These are phyloP conservation scores for Brassicogethes aeneus DNA, from an alignment of 2,888 invertebrate species.

Conservation along the genomic window DNA sequence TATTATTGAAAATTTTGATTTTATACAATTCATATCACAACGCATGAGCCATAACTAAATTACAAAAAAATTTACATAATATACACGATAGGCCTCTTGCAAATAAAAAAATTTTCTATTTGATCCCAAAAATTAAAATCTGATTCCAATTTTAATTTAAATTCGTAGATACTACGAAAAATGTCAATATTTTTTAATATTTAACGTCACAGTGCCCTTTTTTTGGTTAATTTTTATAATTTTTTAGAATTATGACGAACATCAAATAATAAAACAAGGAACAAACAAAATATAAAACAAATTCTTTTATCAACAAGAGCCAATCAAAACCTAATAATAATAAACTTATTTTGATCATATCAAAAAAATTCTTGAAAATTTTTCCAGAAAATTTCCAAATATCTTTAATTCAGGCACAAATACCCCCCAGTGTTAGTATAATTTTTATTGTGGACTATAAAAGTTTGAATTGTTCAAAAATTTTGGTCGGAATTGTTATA, in stretches of 20 bases:
- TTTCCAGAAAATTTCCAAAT: neutral
- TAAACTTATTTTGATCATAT: neutral
- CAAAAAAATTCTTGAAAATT: neutral
- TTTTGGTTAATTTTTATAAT: too few species aligned
- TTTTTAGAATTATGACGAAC: neutral
- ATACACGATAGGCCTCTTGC: conserved; percentile 5
- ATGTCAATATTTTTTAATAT: neutral
- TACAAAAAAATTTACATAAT: conserved; percentile 9
- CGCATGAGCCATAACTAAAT: conserved; percentile 12
- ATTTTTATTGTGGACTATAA: neutral
- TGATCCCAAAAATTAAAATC: conserved; percentile 9
- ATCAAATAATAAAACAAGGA: too few species aligned
- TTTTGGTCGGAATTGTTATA: neutral
- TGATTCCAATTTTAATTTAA: neutral
- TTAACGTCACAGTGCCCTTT: too few species aligned
- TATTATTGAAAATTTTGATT: conserved; percentile 16
- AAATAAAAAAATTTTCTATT: conserved; percentile 10
- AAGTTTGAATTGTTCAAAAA: neutral
- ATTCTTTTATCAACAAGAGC: neutral
- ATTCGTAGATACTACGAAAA: too few species aligned
- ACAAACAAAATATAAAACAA: too few species aligned
- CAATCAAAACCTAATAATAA: neutral
- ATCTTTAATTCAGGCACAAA: neutral
- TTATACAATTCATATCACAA: conserved; percentile 17
- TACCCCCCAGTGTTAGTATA: neutral